A percentile compares a stretch with the other conserved stretches of the same genome.
Evolutionary conservation across 2,888 invertebrate species (phyloP).

Genomic region (Halictus ligatus): DNA sequence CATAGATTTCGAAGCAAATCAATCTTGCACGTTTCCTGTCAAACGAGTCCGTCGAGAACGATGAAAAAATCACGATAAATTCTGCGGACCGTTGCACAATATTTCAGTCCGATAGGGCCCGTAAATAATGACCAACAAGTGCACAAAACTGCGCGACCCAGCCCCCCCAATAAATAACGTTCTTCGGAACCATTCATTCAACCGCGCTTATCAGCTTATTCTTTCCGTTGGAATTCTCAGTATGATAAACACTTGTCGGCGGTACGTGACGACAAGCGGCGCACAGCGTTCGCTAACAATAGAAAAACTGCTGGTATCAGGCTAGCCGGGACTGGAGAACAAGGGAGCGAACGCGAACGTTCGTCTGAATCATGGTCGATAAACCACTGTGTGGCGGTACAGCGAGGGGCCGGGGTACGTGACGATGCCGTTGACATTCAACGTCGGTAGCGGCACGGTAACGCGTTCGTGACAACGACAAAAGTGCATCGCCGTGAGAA

Average conservation of each 20-base stretch:
- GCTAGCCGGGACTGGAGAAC: not conserved
- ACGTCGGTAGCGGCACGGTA: slow-evolving; percentile 37
- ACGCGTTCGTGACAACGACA: slow-evolving; percentile 53
- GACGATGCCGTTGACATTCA: slow-evolving; percentile 48
- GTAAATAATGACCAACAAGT: not conserved
- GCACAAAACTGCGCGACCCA: not conserved
- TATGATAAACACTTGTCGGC: slow-evolving; percentile 2
- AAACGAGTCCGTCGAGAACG: not conserved
- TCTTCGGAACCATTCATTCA: not conserved
- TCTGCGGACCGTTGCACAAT: not conserved
- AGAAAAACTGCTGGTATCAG: slow-evolving; percentile 4
- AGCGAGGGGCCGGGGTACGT: slow-evolving; percentile 27
- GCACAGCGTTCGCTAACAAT: not conserved
- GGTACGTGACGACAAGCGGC: not conserved
- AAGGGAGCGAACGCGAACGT: not conserved
- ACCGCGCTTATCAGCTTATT: not conserved
- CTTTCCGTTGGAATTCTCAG: not conserved
- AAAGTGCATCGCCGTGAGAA: slow-evolving; percentile 61
- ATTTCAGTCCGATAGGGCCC: not conserved
- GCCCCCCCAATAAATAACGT: not conserved
- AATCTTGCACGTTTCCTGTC: not conserved
- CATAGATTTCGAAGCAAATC: not conserved
- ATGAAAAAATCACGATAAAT: not conserved
- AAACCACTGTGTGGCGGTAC: slow-evolving; percentile 10
- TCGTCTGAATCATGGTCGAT: slow-evolving; percentile 33